phyloP scores from a whole-genome alignment of 2,113 vertebrate genomes.

The Microtus oregoni region DNA sequence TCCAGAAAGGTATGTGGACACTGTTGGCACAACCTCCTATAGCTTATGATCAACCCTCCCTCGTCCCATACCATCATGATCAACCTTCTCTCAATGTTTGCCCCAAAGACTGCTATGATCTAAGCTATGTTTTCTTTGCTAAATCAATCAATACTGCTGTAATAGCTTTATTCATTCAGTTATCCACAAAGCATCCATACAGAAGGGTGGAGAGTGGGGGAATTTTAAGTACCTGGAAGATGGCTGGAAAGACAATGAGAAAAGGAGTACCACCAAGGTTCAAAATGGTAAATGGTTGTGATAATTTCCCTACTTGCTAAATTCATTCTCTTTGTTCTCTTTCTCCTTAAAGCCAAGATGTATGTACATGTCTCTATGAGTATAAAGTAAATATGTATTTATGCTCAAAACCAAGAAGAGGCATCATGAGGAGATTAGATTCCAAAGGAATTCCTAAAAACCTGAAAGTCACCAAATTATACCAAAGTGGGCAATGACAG shows the following conservation, averaged over 20 bases:
- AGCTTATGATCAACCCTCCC: background rate
- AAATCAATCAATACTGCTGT: background rate
- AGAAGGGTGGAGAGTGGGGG: background rate
- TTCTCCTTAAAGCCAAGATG: background rate
- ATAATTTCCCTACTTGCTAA: background rate
- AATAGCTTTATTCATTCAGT: background rate
- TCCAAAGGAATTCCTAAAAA: slow-evolving; percentile 1
- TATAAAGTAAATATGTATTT: background rate
- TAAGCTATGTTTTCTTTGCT: background rate
- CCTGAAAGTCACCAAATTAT: background rate
- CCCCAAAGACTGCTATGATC: background rate
- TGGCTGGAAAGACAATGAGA: background rate
- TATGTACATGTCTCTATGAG: background rate
- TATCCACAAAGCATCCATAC: background rate
- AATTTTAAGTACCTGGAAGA: background rate
- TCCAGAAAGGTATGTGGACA: background rate
- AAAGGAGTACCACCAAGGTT: background rate
- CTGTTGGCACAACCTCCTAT: background rate
- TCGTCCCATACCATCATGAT: background rate
- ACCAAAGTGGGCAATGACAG: background rate
- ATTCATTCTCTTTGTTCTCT: background rate
- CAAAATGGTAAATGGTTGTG: background rate
- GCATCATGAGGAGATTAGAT: background rate
- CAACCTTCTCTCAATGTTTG: background rate
- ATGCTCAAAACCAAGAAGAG: background rate